Evolutionary conservation across 2,797 vertebrate genomes (phyloP).

Genomic region (Eospalax fontanierii): DNA sequence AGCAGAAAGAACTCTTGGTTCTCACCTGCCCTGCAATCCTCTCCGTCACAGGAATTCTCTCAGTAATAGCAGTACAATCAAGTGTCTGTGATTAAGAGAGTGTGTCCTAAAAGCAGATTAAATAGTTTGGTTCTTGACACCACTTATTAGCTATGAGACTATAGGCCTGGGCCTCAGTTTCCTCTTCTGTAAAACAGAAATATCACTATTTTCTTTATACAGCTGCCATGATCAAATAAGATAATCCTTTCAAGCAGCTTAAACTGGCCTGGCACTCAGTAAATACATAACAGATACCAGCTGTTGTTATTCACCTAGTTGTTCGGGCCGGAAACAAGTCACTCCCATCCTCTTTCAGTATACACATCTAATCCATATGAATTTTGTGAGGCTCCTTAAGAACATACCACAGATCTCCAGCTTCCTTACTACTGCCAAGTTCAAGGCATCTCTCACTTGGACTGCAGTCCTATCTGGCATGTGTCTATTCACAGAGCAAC

Average conservation of each 20-base stretch:
- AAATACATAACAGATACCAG: neutral
- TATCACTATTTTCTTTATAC: neutral
- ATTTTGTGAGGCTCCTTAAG: neutral
- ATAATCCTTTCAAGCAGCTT: conserved; percentile 2
- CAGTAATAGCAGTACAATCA: neutral
- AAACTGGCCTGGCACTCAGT: neutral
- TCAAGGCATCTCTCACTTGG: neutral
- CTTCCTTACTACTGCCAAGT: neutral
- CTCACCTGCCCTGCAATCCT: neutral
- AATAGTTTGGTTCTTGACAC: neutral
- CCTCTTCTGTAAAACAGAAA: neutral
- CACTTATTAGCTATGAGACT: neutral
- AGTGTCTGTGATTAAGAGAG: neutral
- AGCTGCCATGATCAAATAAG: conserved; percentile 1
- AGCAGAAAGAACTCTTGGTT: neutral
- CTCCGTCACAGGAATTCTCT: neutral
- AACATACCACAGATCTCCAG: neutral
- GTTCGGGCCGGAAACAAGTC: neutral
- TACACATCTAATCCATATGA: neutral
- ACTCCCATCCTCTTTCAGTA: neutral
- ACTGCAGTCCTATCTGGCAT: neutral
- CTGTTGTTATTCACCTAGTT: neutral
- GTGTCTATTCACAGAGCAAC: neutral
- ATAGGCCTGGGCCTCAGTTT: neutral
- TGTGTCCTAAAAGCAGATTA: neutral